Conservation (phyloP, 2,888 invertebrate genomes). For the Eristalinus aeneus region DNA sequence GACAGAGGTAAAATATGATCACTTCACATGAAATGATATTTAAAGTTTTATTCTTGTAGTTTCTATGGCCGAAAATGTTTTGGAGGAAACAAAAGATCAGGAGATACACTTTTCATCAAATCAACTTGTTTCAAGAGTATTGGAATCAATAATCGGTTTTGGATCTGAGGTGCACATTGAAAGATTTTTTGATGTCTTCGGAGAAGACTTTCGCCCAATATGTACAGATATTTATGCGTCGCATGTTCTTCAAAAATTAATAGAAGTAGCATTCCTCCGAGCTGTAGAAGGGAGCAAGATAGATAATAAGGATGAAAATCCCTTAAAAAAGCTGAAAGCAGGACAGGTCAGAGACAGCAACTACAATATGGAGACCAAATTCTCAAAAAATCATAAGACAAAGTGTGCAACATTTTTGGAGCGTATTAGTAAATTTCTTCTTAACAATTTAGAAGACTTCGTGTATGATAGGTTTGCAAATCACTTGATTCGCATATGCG, state of each 20-base stretch:
- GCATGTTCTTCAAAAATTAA: slow-evolving; percentile 88
- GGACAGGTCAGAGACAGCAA: slow-evolving; percentile 75
- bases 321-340: slow-evolving; percentile 64
- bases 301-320: slow-evolving; percentile 19
- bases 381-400: slow-evolving; percentile 79
- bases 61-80: slow-evolving; percentile 87
- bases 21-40: not conserved
- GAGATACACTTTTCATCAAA: slow-evolving; percentile 89
- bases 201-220: slow-evolving; percentile 85
- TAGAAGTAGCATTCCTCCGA: slow-evolving; percentile 78
- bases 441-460: slow-evolving; percentile 93
- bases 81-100: slow-evolving; percentile 86
- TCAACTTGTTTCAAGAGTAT: slow-evolving; percentile 89
- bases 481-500: slow-evolving; percentile 87
- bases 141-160: slow-evolving; percentile 88
- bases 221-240: slow-evolving; percentile 90
- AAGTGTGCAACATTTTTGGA: slow-evolving; percentile 85
- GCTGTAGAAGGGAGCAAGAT: slow-evolving; percentile 72
- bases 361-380: slow-evolving; percentile 77
- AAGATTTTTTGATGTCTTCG: slow-evolving; percentile 84
- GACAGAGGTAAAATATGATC: slow-evolving; percentile 84
- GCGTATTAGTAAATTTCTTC: slow-evolving; percentile 87
- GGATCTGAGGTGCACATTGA: slow-evolving; percentile 85
- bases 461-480: slow-evolving; percentile 89
- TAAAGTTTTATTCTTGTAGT: slow-evolving; percentile 72